phyloP scores from a whole-genome alignment of 2,113 vertebrate species.

The Rhagologus leucostigma region DNA sequence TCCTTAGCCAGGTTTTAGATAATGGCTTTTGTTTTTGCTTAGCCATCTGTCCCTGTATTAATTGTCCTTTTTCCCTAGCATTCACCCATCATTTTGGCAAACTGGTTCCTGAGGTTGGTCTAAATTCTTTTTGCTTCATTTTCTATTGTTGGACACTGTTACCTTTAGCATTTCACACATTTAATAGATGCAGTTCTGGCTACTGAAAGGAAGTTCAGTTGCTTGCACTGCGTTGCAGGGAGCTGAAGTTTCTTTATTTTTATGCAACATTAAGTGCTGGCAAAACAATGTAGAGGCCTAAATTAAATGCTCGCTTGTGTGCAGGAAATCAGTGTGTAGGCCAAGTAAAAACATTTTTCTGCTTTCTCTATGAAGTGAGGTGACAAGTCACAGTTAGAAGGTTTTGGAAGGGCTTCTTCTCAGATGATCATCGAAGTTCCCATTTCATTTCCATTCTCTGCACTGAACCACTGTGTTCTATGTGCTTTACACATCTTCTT shows the following conservation, averaged over 20 bases:
- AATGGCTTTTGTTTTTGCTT: conserved; percentile 61
- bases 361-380: background rate
- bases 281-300: background rate
- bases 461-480: background rate
- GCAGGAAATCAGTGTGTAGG: background rate
- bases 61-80: conserved; percentile 57
- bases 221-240: background rate
- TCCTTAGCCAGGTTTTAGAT: conserved; percentile 55
- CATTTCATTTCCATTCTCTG: background rate
- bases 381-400: background rate
- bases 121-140: conserved; percentile 30
- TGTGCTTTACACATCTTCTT: background rate
- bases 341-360: background rate
- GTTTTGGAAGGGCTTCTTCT: background rate
- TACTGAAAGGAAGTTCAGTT: conserved; percentile 11
- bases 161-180: conserved; percentile 52
- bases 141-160: conserved; percentile 6
- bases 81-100: conserved; percentile 52
- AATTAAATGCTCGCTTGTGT: background rate
- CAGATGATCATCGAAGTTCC: background rate
- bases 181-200: conserved; percentile 39
- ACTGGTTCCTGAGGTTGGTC: conserved; percentile 18
- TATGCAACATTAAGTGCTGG: background rate
- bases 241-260: conserved; percentile 21
- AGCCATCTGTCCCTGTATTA: conserved; percentile 67